These are phyloP conservation scores for Drosophila subobscura DNA, from an alignment of 1,140 invertebrate species.

Conservation along the genomic window DNA sequence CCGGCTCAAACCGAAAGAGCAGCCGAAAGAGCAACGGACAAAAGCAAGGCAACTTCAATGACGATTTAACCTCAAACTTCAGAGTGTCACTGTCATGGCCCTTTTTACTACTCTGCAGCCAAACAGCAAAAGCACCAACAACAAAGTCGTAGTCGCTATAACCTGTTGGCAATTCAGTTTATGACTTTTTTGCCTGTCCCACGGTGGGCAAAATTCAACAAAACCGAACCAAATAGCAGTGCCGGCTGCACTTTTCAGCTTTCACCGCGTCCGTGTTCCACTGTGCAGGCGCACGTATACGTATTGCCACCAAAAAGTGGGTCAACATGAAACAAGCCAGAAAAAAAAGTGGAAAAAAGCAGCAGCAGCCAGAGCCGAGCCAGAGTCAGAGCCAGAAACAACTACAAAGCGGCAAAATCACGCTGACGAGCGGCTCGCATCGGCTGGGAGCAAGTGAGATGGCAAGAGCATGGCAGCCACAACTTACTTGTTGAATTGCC, in stretches of 20 bases:
- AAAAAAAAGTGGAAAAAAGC: constrained; percentile 60
- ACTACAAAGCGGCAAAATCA: constrained; percentile 51
- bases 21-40: constrained; percentile 39
- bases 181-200: constrained; percentile 64
- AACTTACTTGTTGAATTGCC: constrained; percentile 41
- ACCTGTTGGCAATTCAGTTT: constrained; percentile 82
- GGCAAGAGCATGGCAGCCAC: constrained; percentile 11
- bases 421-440: constrained; percentile 62
- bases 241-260: constrained; percentile 18
- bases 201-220: constrained; percentile 34
- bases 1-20: constrained; percentile 39
- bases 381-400: constrained; percentile 15
- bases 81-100: constrained; percentile 83
- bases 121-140: constrained; percentile 27
- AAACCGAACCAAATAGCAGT: neutral
- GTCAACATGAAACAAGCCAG: constrained; percentile 78
- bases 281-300: constrained; percentile 72
- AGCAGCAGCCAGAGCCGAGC: constrained; percentile 33
- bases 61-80: constrained; percentile 82
- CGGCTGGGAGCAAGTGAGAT: constrained; percentile 53
- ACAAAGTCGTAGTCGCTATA: constrained; percentile 60
- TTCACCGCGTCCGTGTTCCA: constrained; percentile 44
- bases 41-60: constrained; percentile 67
- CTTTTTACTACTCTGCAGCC: constrained; percentile 73
- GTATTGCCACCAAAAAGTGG: constrained; percentile 73